A percentile compares a stretch with the other conserved stretches of the same genome.
phyloP scores from a whole-genome alignment of 2,888 invertebrate genomes.

The Criorhina ranunculi region DNA sequence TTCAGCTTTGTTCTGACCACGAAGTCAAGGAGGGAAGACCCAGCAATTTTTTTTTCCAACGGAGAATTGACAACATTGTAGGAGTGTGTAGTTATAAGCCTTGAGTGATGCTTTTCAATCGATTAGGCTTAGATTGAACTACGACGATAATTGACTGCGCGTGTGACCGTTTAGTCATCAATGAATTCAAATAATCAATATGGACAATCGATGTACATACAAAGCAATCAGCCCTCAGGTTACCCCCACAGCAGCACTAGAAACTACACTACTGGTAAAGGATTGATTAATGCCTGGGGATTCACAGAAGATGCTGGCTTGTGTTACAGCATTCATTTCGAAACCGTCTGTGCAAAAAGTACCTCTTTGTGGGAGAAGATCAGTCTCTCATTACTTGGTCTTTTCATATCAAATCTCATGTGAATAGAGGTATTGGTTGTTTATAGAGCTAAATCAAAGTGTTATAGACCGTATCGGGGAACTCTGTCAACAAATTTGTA shows the following conservation, averaged over 20 bases:
- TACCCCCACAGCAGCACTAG: too few species aligned
- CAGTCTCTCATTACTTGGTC: too few species aligned
- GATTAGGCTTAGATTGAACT: conserved; percentile 19
- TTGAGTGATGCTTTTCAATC: conserved; percentile 21
- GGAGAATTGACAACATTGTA: conserved; percentile 25
- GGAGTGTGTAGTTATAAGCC: not conserved
- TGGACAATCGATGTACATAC: not conserved
- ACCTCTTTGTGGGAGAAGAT: too few species aligned
- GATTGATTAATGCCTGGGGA: too few species aligned
- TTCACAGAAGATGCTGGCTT: too few species aligned
- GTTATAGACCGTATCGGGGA: conserved; percentile 90
- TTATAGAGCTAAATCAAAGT: conserved; percentile 95
- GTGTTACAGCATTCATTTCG: too few species aligned
- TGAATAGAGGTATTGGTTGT: too few species aligned
- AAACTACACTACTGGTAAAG: too few species aligned
- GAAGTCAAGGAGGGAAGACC: conserved; percentile 47
- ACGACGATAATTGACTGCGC: not conserved
- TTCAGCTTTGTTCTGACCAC: conserved; percentile 13
- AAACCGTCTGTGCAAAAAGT: too few species aligned
- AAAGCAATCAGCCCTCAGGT: not conserved
- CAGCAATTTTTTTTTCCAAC: conserved; percentile 11
- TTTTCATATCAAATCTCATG: too few species aligned
- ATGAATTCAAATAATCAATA: conserved; percentile 11
- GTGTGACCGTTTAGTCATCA: not conserved
- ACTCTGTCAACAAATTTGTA: conserved; percentile 86